A percentile compares a stretch with the other conserved stretches of the same genome.
Conservation (phyloP, 1,140 invertebrate genomes). For the Aricia agestis region DNA sequence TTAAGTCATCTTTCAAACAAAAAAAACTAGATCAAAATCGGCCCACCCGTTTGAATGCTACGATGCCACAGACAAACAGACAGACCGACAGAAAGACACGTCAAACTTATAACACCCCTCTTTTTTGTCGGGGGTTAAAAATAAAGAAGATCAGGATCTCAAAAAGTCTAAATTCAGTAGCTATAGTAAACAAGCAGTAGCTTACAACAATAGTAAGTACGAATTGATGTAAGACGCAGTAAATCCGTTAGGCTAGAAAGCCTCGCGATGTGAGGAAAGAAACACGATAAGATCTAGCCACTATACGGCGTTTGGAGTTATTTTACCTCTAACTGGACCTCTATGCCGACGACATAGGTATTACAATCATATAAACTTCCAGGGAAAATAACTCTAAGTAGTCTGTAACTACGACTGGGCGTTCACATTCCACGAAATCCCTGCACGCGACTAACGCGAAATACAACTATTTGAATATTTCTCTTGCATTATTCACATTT, state of each 20-base stretch:
- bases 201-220: background rate
- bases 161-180: background rate
- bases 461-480: slow-evolving; percentile 9
- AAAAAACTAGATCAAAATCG: no score
- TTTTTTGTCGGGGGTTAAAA: no score
- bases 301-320: background rate
- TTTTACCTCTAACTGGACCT: no score
- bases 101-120: no score
- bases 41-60: no score
- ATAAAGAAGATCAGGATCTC: background rate
- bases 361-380: no score
- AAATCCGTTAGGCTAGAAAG: background rate
- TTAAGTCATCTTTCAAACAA: no score
- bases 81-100: no score
- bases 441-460: slow-evolving; percentile 9
- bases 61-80: no score
- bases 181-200: background rate
- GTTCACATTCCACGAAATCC: slow-evolving; percentile 9
- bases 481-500: background rate
- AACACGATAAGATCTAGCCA: slow-evolving; percentile 15
- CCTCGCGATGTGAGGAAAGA: slow-evolving; percentile 10
- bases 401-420: background rate
- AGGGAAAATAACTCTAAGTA: no score
- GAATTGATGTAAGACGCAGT: background rate
- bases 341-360: no score